Evolutionary conservation across 2,113 vertebrate genomes (phyloP).

Genomic region (Pseudorhombus dupliciocellatus): DNA sequence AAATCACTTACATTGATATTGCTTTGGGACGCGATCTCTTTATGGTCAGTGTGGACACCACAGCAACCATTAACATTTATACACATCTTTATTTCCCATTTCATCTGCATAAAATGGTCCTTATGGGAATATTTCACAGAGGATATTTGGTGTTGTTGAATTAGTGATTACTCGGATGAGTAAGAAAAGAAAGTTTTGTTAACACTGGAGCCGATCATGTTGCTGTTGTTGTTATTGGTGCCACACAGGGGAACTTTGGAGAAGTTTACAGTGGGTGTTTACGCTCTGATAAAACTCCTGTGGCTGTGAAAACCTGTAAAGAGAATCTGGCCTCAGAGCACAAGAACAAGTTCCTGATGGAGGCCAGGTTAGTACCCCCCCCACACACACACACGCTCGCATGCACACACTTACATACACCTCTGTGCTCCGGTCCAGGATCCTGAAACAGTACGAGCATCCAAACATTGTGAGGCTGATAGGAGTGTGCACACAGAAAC

Average conservation of each 20-base stretch:
- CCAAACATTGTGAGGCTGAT: slow-evolving; percentile 96
- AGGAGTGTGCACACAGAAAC: slow-evolving; percentile 95
- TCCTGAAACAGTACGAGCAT: slow-evolving; percentile 95
- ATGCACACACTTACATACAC: slow-evolving; percentile 12
- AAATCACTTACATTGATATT: background rate
- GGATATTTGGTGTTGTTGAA: background rate
- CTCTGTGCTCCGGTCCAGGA: slow-evolving; percentile 76
- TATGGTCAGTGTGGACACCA: background rate
- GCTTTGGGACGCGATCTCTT: background rate
- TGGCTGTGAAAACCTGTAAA: slow-evolving; percentile 95
- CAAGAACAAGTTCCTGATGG: slow-evolving; percentile 96
- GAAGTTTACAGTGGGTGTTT: slow-evolving; percentile 93
- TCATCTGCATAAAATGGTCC: background rate
- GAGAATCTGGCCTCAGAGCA: slow-evolving; percentile 89
- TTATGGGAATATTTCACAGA: background rate
- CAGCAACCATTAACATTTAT: background rate
- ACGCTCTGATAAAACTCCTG: slow-evolving; percentile 85
- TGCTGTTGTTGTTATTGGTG: slow-evolving; percentile 3
- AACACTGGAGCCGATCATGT: background rate
- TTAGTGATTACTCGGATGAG: background rate
- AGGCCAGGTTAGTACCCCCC: slow-evolving; percentile 86
- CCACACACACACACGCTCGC: background rate
- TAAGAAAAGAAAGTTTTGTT: background rate
- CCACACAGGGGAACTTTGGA: slow-evolving; percentile 93
- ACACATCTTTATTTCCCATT: background rate